phyloP scores from a whole-genome alignment of 2,888 invertebrate genomes.

The Lucinisca nassula region DNA sequence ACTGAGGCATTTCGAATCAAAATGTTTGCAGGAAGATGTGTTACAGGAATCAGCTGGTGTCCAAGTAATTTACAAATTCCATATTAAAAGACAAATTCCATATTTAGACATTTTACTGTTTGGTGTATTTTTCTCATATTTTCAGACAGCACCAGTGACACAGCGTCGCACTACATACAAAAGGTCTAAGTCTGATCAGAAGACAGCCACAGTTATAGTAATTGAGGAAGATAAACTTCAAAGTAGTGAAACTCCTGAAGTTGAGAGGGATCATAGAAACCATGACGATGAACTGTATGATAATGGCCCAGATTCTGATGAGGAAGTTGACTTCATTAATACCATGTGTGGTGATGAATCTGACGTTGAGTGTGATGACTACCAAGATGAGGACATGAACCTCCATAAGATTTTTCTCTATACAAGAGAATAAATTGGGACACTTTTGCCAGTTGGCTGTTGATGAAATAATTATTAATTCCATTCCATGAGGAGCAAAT shows the following conservation, averaged over 20 bases:
- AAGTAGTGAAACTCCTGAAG: not conserved
- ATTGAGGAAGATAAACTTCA: not conserved
- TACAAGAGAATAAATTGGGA: not conserved
- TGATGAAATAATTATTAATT: too few relatives aligned
- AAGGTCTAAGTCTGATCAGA: not conserved
- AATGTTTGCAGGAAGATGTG: too few relatives aligned
- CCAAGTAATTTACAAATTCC: not conserved
- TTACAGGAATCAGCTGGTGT: not conserved
- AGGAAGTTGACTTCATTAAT: not conserved
- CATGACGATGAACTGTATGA: not conserved
- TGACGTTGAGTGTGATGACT: conserved; percentile 2
- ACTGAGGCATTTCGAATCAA: too few relatives aligned
- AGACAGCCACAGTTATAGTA: not conserved
- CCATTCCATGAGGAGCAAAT: too few relatives aligned
- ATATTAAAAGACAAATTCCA: not conserved
- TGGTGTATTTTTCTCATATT: not conserved
- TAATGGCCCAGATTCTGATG: not conserved
- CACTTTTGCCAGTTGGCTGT: too few relatives aligned
- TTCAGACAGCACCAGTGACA: not conserved
- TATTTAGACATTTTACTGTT: not conserved
- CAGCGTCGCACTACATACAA: not conserved
- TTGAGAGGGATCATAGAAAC: not conserved
- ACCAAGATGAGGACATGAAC: not conserved
- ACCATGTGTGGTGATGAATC: not conserved
- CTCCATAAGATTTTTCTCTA: not conserved